Percentiles rank a stretch among this genome's conserved stretches.
These are phyloP conservation scores for Oreochromis aureus DNA, from an alignment of 2,113 vertebrate species.

Conservation along the genomic window DNA sequence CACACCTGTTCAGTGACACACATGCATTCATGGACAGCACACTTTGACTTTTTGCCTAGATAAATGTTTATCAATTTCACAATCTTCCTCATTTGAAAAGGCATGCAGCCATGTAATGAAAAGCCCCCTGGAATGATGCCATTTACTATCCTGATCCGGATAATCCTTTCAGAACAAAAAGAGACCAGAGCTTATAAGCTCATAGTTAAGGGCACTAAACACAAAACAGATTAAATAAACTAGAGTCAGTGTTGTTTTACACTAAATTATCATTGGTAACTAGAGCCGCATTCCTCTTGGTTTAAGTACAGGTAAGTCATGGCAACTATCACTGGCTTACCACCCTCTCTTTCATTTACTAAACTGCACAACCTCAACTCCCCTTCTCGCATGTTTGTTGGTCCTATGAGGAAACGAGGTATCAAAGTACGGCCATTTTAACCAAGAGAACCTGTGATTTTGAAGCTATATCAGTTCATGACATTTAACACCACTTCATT, in stretches of 20 bases:
- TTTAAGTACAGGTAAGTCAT: not conserved
- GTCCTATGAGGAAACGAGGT: not conserved
- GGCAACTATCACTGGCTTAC: not conserved
- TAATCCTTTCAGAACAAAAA: not conserved
- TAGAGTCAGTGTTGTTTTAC: not conserved
- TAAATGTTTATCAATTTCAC: not conserved
- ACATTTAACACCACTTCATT: not conserved
- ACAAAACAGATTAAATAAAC: not conserved
- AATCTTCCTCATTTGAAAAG: not conserved
- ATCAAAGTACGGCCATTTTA: fast-evolving
- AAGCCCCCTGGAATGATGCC: not conserved
- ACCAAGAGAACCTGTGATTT: not conserved
- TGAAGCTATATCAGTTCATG: not conserved
- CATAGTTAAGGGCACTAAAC: not conserved
- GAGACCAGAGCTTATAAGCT: not conserved
- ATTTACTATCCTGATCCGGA: not conserved
- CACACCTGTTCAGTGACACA: not conserved
- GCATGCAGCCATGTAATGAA: not conserved
- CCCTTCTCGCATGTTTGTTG: fast-evolving
- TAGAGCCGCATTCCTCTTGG: not conserved
- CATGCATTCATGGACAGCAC: fast-evolving
- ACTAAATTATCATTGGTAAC: not conserved
- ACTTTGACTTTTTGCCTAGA: not conserved
- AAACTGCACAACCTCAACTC: not conserved
- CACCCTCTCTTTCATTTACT: not conserved